These are phyloP conservation scores for Gallinago undulata DNA, from an alignment of 2,113 vertebrate genomes.

Conservation along the genomic window DNA sequence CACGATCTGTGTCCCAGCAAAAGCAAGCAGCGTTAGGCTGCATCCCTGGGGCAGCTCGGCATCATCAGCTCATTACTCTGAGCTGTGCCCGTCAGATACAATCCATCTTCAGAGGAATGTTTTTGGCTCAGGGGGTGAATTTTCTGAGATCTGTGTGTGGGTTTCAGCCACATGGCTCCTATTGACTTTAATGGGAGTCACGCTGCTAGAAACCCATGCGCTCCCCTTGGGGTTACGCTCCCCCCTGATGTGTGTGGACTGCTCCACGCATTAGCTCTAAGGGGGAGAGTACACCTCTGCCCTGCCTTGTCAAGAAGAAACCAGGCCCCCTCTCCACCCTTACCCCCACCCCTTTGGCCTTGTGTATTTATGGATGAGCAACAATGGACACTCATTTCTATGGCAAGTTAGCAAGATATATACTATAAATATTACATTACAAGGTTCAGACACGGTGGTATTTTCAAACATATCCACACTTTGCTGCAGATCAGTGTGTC, in stretches of 20 bases:
- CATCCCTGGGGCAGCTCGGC: background rate
- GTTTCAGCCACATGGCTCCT: slow-evolving; percentile 58
- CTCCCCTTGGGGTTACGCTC: background rate
- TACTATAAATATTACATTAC: slow-evolving; percentile 51
- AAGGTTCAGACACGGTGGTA: background rate
- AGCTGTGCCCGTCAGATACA: slow-evolving; percentile 40
- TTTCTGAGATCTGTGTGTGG: slow-evolving; percentile 24
- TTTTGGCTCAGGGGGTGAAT: slow-evolving; percentile 41
- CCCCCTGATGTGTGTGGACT: background rate
- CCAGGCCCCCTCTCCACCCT: background rate
- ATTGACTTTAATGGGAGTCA: slow-evolving; percentile 33
- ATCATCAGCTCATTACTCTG: slow-evolving; percentile 45
- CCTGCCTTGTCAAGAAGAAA: slow-evolving; percentile 5
- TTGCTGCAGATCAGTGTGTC: slow-evolving; percentile 28
- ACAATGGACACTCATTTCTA: slow-evolving; percentile 53
- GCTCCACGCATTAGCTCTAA: background rate
- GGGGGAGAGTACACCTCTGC: slow-evolving; percentile 3
- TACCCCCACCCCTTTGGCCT: background rate
- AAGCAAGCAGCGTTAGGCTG: background rate
- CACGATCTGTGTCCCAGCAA: background rate
- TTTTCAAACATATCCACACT: slow-evolving; percentile 20
- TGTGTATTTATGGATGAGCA: slow-evolving; percentile 25
- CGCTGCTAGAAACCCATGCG: background rate
- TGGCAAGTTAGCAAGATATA: slow-evolving; percentile 35
- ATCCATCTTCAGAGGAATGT: slow-evolving; percentile 1